A percentile compares a stretch with the other conserved stretches of the same genome.
Evolutionary conservation across 2,888 invertebrate species (phyloP).

Genomic region (Drosophila austrosaltans): DNA sequence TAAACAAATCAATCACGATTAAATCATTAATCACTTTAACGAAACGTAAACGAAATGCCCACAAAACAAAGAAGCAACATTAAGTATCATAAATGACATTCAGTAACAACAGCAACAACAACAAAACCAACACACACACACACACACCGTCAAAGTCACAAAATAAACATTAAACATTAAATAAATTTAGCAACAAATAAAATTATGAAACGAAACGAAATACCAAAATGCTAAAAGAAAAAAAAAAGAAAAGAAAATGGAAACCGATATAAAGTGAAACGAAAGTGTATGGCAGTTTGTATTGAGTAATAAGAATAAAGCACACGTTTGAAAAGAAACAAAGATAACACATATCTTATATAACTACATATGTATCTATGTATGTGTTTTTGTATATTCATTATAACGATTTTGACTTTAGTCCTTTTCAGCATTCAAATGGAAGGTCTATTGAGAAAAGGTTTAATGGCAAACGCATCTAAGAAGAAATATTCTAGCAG

Average conservation of each 20-base stretch:
- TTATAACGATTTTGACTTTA: not conserved
- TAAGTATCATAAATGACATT: conserved; percentile 59
- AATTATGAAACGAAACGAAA: conserved; percentile 46
- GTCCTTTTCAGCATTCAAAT: no score
- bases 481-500: no score
- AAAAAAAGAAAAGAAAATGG: conserved; percentile 50
- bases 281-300: conserved; percentile 68
- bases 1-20: conserved; percentile 21
- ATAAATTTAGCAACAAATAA: conserved; percentile 52
- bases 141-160: conserved; percentile 53
- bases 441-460: no score
- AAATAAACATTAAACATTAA: conserved; percentile 48
- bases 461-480: no score
- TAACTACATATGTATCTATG: no score
- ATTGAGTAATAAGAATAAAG: conserved; percentile 81
- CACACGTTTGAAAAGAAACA: conserved; percentile 81
- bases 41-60: conserved; percentile 11
- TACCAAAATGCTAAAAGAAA: conserved; percentile 52
- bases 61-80: conserved; percentile 28
- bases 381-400: no score
- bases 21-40: conserved; percentile 11
- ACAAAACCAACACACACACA: no score
- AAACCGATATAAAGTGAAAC: conserved; percentile 37
- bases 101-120: conserved; percentile 39
- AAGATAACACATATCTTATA: not conserved